phyloP scores from a whole-genome alignment of 1,140 invertebrate genomes.

The Drosophila rufa region DNA sequence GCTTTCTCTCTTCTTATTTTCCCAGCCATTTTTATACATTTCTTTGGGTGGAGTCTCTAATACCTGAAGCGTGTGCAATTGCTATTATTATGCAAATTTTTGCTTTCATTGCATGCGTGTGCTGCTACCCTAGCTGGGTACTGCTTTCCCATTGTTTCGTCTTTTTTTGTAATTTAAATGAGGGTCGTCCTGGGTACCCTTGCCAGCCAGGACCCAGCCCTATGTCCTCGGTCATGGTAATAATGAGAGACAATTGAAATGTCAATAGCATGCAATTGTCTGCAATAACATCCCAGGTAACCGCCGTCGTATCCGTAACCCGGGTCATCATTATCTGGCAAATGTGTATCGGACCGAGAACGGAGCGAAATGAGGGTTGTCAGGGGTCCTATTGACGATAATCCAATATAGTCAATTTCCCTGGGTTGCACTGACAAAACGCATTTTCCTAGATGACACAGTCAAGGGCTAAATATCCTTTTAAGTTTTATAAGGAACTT shows the following conservation, averaged over 20 bases:
- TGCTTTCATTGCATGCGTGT: conserved; percentile 75
- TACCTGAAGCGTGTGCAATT: conserved; percentile 81
- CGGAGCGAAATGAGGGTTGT: conserved; percentile 8
- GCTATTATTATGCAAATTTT: conserved; percentile 82
- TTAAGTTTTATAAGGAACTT: neutral
- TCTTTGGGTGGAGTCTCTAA: conserved; percentile 57
- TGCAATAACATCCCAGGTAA: conserved; percentile 49
- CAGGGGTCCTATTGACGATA: conserved; percentile 28
- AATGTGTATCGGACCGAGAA: neutral
- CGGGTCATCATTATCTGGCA: conserved; percentile 21
- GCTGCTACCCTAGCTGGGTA: neutral
- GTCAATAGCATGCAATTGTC: conserved; percentile 75
- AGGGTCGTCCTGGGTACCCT: conserved; percentile 29
- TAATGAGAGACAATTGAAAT: conserved; percentile 77
- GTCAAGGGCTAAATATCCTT: neutral
- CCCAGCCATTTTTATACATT: conserved; percentile 3
- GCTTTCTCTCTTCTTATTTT: conserved; percentile 17
- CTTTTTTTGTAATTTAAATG: conserved; percentile 59
- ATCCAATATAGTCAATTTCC: conserved; percentile 25
- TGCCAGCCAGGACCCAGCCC: neutral
- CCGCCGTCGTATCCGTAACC: conserved; percentile 5
- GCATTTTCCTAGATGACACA: neutral
- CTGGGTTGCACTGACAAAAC: neutral
- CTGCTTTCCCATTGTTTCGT: conserved; percentile 17
- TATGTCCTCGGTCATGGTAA: conserved; percentile 29